Evolutionary conservation across 2,797 vertebrate genomes (phyloP).

Genomic region (Chelon auratus): DNA sequence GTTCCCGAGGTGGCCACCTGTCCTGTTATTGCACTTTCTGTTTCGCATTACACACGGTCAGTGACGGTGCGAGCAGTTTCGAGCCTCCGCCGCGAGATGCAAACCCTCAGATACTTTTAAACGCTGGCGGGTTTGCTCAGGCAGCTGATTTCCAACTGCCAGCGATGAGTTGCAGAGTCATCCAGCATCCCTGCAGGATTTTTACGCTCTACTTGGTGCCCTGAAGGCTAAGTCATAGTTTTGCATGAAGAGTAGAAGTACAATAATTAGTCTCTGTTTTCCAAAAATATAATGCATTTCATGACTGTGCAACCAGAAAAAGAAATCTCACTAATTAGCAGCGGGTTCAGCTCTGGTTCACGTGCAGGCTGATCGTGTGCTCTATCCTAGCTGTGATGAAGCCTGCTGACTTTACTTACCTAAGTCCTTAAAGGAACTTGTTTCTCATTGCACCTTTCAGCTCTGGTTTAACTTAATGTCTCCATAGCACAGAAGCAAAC

Average conservation of each 20-base stretch:
- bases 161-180: slow-evolving; percentile 51
- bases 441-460: too few relatives aligned
- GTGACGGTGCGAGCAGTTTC: slow-evolving; percentile 36
- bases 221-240: slow-evolving; percentile 18
- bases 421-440: slow-evolving; percentile 10
- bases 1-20: slow-evolving; percentile 25
- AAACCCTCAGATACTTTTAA: slow-evolving; percentile 51
- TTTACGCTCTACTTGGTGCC: slow-evolving; percentile 46
- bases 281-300: slow-evolving; percentile 14
- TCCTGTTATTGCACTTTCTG: slow-evolving; percentile 39
- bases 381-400: slow-evolving; percentile 32
- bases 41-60: slow-evolving; percentile 49
- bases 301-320: slow-evolving; percentile 19
- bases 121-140: slow-evolving; percentile 38
- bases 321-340: slow-evolving; percentile 40
- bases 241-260: slow-evolving; percentile 26
- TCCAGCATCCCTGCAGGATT: slow-evolving; percentile 26
- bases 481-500: too few relatives aligned
- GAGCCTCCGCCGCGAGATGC: slow-evolving; percentile 45
- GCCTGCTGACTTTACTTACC: slow-evolving; percentile 16
- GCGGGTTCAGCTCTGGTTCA: slow-evolving; percentile 41
- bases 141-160: slow-evolving; percentile 40
- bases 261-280: slow-evolving; percentile 10
- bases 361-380: slow-evolving; percentile 21
- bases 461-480: too few relatives aligned